Conservation (phyloP, 2,113 vertebrate species). For the Leucoraja erinaceus region DNA sequence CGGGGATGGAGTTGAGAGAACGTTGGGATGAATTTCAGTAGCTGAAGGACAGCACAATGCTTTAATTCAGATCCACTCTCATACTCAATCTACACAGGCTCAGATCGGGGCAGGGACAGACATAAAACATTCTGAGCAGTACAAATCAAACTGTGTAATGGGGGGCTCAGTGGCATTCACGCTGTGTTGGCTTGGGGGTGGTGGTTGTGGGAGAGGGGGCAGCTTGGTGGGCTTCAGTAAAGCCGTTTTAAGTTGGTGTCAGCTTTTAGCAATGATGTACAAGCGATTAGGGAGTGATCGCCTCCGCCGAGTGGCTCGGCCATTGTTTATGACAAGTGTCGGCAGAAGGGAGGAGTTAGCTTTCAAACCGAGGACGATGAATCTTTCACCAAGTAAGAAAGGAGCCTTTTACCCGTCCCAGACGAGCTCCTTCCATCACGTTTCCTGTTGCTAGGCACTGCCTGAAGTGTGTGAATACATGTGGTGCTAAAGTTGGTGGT, state of each 20-base stretch:
- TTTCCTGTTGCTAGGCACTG: constrained; percentile 64
- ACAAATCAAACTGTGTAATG: constrained; percentile 33
- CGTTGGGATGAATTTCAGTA: constrained; percentile 14
- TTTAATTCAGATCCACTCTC: constrained; percentile 16
- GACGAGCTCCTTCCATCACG: constrained; percentile 50
- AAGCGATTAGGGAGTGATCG: constrained; percentile 84
- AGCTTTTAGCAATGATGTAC: constrained; percentile 72
- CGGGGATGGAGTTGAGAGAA: background rate
- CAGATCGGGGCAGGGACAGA: background rate
- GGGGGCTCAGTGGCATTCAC: constrained; percentile 46
- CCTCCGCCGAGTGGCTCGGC: constrained; percentile 67
- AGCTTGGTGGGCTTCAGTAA: constrained; percentile 56
- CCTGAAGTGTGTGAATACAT: constrained; percentile 49
- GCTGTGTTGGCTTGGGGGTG: constrained; percentile 7
- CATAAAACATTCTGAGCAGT: constrained; percentile 24
- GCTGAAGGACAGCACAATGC: background rate
- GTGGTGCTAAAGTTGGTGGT: constrained; percentile 47
- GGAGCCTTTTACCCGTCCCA: constrained; percentile 56
- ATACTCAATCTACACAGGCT: constrained; percentile 29
- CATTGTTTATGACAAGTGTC: constrained; percentile 70
- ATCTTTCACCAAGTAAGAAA: constrained; percentile 62
- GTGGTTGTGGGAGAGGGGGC: constrained; percentile 27
- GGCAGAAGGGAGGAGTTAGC: constrained; percentile 62
- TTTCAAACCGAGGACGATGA: constrained; percentile 64
- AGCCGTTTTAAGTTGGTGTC: constrained; percentile 75